Conservation (phyloP, 2,113 vertebrate genomes). For the Phoenicopterus ruber region DNA sequence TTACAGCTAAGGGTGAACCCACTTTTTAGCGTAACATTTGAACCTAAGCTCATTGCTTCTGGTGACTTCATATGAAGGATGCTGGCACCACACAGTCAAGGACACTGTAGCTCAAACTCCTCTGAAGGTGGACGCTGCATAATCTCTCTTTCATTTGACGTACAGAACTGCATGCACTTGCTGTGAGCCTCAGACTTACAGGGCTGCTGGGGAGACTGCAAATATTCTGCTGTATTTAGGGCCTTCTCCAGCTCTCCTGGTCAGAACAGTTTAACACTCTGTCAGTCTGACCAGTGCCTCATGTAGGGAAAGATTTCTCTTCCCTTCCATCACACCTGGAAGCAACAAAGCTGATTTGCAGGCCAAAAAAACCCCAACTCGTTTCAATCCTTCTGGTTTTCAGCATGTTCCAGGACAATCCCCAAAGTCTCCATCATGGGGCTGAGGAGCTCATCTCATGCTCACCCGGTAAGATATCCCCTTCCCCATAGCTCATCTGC, state of each 20-base stretch:
- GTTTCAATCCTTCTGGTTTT: not conserved
- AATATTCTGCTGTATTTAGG: not conserved
- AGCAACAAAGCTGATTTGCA: not conserved
- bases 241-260: not conserved
- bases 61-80: slow-evolving; percentile 50
- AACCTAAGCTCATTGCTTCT: not conserved
- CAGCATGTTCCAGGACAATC: not conserved
- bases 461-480: not conserved
- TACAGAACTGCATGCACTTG: not conserved
- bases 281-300: not conserved
- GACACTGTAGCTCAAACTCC: not conserved
- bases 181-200: not conserved
- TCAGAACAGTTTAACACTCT: not conserved
- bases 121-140: not conserved
- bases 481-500: not conserved
- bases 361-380: not conserved
- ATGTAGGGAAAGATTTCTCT: not conserved
- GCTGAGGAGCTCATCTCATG: not conserved
- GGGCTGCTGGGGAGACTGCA: not conserved
- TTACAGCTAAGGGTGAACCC: not conserved
- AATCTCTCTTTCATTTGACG: not conserved
- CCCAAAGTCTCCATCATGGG: not conserved
- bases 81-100: not conserved
- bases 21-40: not conserved
- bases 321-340: not conserved